phyloP scores from a whole-genome alignment of 2,113 vertebrate species.

The Gymnobelideus leadbeateri region DNA sequence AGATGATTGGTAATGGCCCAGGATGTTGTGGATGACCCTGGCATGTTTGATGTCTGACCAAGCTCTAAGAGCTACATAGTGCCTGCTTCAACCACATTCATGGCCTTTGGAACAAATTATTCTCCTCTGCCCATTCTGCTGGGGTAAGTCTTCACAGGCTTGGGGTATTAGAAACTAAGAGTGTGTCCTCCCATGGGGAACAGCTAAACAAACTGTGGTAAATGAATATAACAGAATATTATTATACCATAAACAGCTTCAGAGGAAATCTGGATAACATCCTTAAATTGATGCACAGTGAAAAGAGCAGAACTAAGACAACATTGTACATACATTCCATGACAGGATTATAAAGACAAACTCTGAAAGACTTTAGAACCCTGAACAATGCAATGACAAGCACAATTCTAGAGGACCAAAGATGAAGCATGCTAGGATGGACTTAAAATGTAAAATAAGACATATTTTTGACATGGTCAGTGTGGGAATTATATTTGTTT shows the following conservation, averaged over 20 bases:
- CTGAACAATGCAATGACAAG: not conserved
- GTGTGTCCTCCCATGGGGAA: not conserved
- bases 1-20: too few relatives aligned
- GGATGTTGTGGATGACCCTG: too few relatives aligned
- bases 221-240: not conserved
- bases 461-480: not conserved
- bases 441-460: not conserved
- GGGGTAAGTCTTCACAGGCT: not conserved
- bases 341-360: not conserved
- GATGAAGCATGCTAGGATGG: not conserved
- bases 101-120: too few relatives aligned
- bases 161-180: not conserved
- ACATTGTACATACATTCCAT: not conserved
- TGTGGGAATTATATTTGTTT: not conserved
- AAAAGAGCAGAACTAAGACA: not conserved
- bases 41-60: too few relatives aligned
- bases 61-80: too few relatives aligned
- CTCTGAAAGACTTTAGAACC: too few relatives aligned
- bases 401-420: not conserved
- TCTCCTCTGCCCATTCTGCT: too few relatives aligned
- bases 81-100: too few relatives aligned
- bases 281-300: not conserved
- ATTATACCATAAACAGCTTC: not conserved
- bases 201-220: not conserved
- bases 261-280: not conserved